Evolutionary conservation across 2,888 invertebrate genomes (phyloP).

Genomic region (Marronus borbonicus): DNA sequence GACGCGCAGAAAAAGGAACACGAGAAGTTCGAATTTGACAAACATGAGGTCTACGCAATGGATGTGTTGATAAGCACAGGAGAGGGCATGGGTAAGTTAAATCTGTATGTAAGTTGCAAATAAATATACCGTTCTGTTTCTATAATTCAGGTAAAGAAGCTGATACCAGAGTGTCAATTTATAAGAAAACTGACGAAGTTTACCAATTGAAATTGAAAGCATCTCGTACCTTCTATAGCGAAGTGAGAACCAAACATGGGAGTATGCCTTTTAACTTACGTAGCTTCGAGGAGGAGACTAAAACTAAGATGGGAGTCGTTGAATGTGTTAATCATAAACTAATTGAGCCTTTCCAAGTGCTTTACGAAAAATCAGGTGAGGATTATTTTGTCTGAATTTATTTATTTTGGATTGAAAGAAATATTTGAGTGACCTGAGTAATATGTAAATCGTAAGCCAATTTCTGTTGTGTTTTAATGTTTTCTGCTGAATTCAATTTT

Average conservation of each 20-base stretch:
- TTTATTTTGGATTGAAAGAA: too few species aligned
- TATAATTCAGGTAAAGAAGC: slow-evolving; percentile 84
- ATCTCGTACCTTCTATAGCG: slow-evolving; percentile 91
- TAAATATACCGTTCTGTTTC: neutral
- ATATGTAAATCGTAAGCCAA: too few species aligned
- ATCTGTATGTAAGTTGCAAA: neutral
- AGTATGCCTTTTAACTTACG: slow-evolving; percentile 98
- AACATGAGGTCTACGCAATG: slow-evolving; percentile 98
- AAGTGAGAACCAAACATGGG: slow-evolving; percentile 92
- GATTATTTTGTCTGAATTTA: neutral
- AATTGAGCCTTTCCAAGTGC: slow-evolving; percentile 97
- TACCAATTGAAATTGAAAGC: slow-evolving; percentile 98
- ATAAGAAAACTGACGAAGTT: slow-evolving; percentile 97
- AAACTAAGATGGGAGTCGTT: slow-evolving; percentile 97
- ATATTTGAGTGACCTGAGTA: too few species aligned
- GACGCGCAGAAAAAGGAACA: slow-evolving; percentile 98
- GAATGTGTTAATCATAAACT: slow-evolving; percentile 99
- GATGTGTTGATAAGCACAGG: slow-evolving; percentile 98
- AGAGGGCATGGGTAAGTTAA: slow-evolving; percentile 83
- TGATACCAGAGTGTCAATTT: slow-evolving; percentile 96
- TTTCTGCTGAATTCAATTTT: too few species aligned
- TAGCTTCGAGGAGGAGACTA: slow-evolving; percentile 96
- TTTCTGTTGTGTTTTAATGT: too few species aligned
- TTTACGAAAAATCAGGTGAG: slow-evolving; percentile 81
- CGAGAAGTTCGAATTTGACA: slow-evolving; percentile 96